phyloP scores from a whole-genome alignment of 2,797 vertebrate genomes.

The Eulemur coronatus region DNA sequence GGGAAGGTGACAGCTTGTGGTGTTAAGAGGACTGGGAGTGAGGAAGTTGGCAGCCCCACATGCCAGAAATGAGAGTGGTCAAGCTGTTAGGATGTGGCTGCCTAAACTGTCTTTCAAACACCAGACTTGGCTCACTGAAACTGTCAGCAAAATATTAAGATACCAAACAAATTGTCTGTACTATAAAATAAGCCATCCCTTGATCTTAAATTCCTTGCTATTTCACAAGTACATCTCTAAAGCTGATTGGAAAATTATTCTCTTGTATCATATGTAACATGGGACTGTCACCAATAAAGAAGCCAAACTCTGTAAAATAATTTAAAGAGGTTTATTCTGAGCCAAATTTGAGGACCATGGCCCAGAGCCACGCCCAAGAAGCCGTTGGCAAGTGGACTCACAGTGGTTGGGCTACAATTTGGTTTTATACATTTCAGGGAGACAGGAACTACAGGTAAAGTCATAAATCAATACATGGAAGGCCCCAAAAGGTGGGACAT shows the following conservation, averaged over 20 bases:
- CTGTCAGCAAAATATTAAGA: background rate
- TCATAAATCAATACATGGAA: no score
- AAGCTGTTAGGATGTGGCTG: background rate
- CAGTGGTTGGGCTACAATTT: no score
- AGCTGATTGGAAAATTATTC: background rate
- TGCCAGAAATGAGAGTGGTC: background rate
- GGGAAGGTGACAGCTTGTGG: background rate
- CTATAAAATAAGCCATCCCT: background rate
- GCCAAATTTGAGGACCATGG: no score
- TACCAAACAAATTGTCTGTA: background rate
- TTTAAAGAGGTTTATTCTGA: no score
- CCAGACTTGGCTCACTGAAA: background rate
- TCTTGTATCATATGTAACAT: background rate
- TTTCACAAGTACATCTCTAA: background rate
- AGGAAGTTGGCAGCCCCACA: background rate
- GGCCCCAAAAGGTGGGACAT: no score
- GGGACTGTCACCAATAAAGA: background rate
- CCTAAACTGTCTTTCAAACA: background rate
- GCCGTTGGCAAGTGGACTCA: no score
- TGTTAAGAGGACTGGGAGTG: background rate
- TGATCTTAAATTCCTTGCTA: slow-evolving; percentile 1
- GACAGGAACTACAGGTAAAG: no score
- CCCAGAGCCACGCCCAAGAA: no score
- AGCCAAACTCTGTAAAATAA: no score
- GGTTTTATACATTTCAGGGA: no score